Base-by-base conservation (phyloP, 2,888 invertebrate genomes). In the Dendrolimus houi region DNA sequence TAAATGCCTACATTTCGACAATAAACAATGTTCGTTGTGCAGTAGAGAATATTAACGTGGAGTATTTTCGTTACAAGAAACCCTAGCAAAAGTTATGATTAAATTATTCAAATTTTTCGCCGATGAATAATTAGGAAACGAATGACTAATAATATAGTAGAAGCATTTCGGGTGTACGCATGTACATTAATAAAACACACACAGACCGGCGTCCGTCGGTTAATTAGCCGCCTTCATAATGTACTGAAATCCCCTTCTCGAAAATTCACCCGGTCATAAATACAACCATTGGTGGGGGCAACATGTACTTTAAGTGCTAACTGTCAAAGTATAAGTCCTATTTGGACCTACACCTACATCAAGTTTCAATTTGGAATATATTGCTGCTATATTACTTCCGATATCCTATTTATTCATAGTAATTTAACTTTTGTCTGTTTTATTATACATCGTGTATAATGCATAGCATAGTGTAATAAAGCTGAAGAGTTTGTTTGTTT, bases 221-320 rank as follows among this genome's bases (percentile, higher is more conserved):
- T 89, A 89, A 89, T 89, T 88, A 89, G 87, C 75, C 74, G 74
- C 78, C 77, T 89, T 77, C 85, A 88, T 89, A 83, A 89, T 88
- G 85, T 86, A 89, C 81, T 79, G 79, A 84, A 77, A 82, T 81
- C 85, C 85, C 86, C 65, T 63, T 82, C 79, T 77, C 79, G 75
- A 81, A 81, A 83, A 84, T 82, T 72, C 76, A 77, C 80, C 75
- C 79, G 79, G 81, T 81, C 83, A 83, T 87, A 85, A 86, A 87
- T 86, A 87, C 79, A 74, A 76, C 63, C 67, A 64, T 74, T 74
- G 65, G 67, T 64, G 67, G 66, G 70, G 71, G 12, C 47, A 47
- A 9, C 12, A 8, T 47, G 47, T 9, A 2, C 6, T 47, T 47
- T 47, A 47, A 47, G 47, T 12, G 12, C 58, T 29, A 9, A 7